Evolutionary conservation across 2,888 invertebrate genomes (phyloP).

Genomic region (Hydrotaea diabolus): DNA sequence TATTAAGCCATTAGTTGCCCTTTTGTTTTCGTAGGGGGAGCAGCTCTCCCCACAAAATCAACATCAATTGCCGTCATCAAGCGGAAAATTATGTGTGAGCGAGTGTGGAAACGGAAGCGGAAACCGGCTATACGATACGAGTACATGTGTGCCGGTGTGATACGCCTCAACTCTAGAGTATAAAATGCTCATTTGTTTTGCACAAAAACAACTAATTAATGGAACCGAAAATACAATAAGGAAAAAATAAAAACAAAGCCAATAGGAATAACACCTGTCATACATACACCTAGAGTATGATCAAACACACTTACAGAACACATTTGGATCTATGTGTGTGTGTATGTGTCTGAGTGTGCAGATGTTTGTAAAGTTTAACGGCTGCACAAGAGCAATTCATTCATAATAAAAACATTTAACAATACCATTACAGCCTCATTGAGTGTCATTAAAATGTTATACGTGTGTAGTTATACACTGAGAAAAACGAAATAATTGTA

Average conservation of each 20-base stretch:
- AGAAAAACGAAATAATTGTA: neutral
- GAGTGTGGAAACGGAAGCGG: neutral
- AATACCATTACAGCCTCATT: conserved; percentile 31
- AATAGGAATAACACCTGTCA: conserved; percentile 6
- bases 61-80: neutral
- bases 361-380: neutral
- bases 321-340: neutral
- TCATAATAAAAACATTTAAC: conserved; percentile 48
- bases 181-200: conserved; percentile 14
- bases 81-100: neutral
- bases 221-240: neutral
- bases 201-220: conserved; percentile 39
- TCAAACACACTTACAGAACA: neutral
- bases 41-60: neutral
- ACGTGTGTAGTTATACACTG: neutral
- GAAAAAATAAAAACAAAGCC: neutral
- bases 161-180: neutral
- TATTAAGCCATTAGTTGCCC: conserved; percentile 24
- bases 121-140: neutral
- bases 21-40: neutral
- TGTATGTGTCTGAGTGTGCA: neutral
- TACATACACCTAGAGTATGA: neutral
- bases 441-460: conserved; percentile 16
- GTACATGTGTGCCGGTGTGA: neutral
- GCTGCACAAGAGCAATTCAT: neutral